Conservation (phyloP, 2,888 invertebrate genomes). For the Drosophila flavopinicola region DNA sequence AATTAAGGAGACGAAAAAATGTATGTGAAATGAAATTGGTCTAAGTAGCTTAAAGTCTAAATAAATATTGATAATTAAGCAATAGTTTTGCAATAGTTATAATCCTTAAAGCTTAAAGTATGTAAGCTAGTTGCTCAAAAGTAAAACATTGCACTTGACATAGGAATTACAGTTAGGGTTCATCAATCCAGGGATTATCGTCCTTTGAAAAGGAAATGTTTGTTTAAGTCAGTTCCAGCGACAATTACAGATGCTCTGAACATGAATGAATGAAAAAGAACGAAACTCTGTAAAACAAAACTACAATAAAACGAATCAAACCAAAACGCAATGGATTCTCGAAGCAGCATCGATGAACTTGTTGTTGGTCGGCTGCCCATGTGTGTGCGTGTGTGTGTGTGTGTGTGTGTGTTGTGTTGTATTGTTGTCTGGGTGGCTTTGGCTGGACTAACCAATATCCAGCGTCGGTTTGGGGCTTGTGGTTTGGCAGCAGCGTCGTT, state of each 20-base stretch:
- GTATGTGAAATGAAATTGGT: too few species aligned
- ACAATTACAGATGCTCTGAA: background rate
- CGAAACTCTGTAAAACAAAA: slow-evolving; percentile 15
- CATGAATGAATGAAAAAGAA: background rate
- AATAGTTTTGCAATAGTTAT: too few species aligned
- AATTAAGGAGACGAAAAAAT: too few species aligned
- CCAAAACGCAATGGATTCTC: slow-evolving; percentile 26
- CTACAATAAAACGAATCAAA: slow-evolving; percentile 37
- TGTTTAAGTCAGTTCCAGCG: background rate
- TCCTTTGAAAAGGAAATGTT: background rate
- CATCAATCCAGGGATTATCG: background rate
- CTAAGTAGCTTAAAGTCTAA: too few species aligned
- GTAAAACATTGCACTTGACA: too few species aligned
- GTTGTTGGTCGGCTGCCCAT: slow-evolving; percentile 12
- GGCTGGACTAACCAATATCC: slow-evolving; percentile 5
- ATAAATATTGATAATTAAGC: too few species aligned
- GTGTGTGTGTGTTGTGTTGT: slow-evolving; percentile 15
- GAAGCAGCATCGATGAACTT: slow-evolving; percentile 54
- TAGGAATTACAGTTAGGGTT: background rate
- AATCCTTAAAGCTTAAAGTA: too few species aligned
- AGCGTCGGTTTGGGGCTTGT: slow-evolving; percentile 26
- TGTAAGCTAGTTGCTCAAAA: too few species aligned
- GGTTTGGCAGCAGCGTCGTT: slow-evolving; percentile 29
- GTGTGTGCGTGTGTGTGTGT: background rate
- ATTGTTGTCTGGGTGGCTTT: slow-evolving; percentile 17